phyloP scores from a whole-genome alignment of 2,888 invertebrate species.

The Stenodema calcarata region DNA sequence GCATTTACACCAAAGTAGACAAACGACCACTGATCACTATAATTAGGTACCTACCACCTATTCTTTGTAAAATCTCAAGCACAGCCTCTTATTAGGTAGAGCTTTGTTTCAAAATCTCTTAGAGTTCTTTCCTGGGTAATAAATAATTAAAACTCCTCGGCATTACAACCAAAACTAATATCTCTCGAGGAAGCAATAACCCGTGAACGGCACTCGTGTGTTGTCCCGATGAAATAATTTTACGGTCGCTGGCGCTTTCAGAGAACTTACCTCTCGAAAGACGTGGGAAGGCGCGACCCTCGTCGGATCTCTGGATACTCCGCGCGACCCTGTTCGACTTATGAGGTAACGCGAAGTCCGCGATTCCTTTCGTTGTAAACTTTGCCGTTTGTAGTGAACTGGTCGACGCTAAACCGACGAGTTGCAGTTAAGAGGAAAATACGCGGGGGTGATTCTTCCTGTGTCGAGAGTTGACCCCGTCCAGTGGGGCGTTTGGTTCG shows the following conservation, averaged over 20 bases:
- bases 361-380: neutral
- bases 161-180: neutral
- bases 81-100: neutral
- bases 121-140: neutral
- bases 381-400: neutral
- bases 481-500: neutral
- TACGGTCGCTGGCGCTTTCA: neutral
- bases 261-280: neutral
- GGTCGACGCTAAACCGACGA: neutral
- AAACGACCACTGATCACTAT: no score
- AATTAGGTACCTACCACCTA: no score
- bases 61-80: neutral
- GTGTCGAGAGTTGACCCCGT: neutral
- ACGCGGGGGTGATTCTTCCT: neutral
- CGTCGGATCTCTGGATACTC: neutral
- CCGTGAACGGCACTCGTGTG: neutral
- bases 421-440: neutral
- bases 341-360: neutral
- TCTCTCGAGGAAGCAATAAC: neutral
- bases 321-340: neutral
- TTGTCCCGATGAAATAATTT: neutral
- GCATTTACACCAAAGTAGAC: no score
- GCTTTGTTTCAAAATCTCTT: neutral
- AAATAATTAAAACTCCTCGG: neutral
- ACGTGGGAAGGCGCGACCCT: neutral